Evolutionary conservation across 2,797 vertebrate genomes (phyloP).

Genomic region (Argyrosomus regius): DNA sequence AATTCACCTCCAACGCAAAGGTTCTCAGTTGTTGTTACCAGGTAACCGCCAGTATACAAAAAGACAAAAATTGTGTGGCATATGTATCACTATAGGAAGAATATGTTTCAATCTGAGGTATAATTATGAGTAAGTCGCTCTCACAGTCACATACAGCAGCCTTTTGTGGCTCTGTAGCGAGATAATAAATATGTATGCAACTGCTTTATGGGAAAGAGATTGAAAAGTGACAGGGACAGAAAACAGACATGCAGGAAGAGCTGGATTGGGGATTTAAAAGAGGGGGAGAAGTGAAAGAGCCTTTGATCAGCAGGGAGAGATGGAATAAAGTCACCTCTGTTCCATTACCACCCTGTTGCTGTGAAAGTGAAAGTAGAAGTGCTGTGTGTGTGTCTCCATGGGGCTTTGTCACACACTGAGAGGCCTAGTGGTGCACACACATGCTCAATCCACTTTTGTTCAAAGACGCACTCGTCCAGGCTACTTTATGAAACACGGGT

Average conservation of each 20-base stretch:
- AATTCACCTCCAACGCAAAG: not conserved
- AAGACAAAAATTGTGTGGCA: not conserved
- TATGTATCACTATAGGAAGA: not conserved
- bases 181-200: conserved; percentile 42
- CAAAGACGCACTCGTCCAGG: conserved; percentile 42
- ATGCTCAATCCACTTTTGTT: conserved; percentile 42
- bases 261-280: conserved; percentile 43
- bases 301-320: conserved; percentile 69
- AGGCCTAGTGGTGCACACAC: conserved; percentile 31
- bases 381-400: conserved; percentile 36
- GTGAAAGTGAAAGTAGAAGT: conserved; percentile 46
- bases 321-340: conserved; percentile 68
- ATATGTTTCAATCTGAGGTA: conserved; percentile 7
- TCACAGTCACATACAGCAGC: not conserved
- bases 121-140: conserved; percentile 34
- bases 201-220: conserved; percentile 37
- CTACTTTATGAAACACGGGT: conserved; percentile 7
- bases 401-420: conserved; percentile 58
- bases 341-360: conserved; percentile 62
- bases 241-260: conserved; percentile 31
- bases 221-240: conserved; percentile 14
- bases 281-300: conserved; percentile 58
- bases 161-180: not conserved
- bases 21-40: not conserved
- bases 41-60: not conserved